Conservation (phyloP, 2,797 vertebrate genomes). For the Enteromius mattozi region DNA sequence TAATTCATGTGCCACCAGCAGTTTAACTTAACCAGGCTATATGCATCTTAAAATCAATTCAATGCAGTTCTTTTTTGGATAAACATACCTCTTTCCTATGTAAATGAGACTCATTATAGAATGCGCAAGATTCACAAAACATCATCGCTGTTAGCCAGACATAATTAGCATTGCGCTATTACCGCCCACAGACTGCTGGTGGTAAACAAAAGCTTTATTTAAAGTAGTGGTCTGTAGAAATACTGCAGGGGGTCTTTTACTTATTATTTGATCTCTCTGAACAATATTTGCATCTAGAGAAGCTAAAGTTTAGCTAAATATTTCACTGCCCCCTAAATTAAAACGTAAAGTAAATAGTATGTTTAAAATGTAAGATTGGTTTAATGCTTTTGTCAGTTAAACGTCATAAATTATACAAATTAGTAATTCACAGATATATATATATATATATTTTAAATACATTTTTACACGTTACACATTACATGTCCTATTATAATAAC, state of each 20-base stretch:
- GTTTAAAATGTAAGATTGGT: not conserved
- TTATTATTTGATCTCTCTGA: not conserved
- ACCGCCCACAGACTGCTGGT: not conserved
- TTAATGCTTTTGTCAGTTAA: not conserved
- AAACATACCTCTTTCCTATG: conserved; percentile 3
- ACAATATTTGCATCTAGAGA: not conserved
- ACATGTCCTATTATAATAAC: not conserved
- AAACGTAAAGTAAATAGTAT: not conserved
- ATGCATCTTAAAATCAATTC: not conserved
- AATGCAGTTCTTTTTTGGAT: not conserved
- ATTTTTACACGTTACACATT: not conserved
- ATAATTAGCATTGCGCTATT: not conserved
- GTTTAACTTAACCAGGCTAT: not conserved
- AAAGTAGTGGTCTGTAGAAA: not conserved
- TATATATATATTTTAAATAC: too few species aligned
- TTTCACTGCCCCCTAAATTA: not conserved
- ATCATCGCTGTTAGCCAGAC: not conserved
- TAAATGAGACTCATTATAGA: conserved; percentile 24
- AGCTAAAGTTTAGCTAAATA: not conserved
- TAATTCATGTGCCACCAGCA: not conserved
- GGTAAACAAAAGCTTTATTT: conserved; percentile 25
- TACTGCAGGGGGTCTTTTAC: not conserved
- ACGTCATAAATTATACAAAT: not conserved
- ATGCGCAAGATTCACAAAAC: not conserved
- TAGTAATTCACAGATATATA: not conserved